Conservation (phyloP, 2,113 vertebrate genomes). For the Sinocyclocheilus maitianheensis region DNA sequence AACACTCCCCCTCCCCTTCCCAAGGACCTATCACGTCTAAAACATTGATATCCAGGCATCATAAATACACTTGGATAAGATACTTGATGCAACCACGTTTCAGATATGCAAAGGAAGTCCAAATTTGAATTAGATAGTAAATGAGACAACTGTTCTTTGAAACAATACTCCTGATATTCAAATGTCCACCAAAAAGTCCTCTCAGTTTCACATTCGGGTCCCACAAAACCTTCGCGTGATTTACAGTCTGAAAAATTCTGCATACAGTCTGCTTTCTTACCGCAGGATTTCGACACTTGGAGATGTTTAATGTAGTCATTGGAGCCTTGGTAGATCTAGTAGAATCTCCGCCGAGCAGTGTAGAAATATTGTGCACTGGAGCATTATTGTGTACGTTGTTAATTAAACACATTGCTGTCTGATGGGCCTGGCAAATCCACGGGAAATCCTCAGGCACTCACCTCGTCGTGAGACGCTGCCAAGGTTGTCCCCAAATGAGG, state of each 20-base stretch:
- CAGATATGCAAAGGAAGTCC: background rate
- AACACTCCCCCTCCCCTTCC: too few species aligned
- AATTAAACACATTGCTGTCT: too few species aligned
- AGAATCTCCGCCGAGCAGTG: background rate
- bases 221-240: slow-evolving; percentile 28
- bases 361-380: background rate
- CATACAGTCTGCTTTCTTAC: slow-evolving; percentile 12
- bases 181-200: slow-evolving; percentile 20
- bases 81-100: background rate
- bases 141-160: background rate
- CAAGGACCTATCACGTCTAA: too few species aligned
- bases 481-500: background rate
- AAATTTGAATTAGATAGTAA: background rate
- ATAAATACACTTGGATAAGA: too few species aligned
- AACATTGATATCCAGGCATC: too few species aligned
- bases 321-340: background rate
- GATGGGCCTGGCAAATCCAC: background rate
- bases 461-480: background rate
- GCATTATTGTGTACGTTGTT: background rate
- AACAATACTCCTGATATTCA: slow-evolving; percentile 16
- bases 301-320: background rate
- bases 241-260: slow-evolving; percentile 19
- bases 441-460: background rate
- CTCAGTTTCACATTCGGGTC: background rate
- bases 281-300: background rate